phyloP scores from a whole-genome alignment of 1,140 invertebrate genomes.

The Drosophila tani region DNA sequence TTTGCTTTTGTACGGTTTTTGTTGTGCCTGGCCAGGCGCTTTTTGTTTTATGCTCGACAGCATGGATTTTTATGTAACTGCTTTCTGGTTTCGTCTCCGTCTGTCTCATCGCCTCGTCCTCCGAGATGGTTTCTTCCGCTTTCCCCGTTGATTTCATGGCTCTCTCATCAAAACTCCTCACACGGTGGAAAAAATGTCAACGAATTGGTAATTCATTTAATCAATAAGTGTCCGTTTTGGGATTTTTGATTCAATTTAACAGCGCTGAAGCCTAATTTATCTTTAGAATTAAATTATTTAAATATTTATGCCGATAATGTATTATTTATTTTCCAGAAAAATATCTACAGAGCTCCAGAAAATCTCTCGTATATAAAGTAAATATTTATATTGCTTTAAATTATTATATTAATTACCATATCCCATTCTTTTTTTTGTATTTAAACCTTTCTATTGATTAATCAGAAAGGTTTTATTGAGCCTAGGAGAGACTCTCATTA shows the following conservation, averaged over 20 bases:
- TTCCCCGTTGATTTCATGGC: constrained; percentile 77
- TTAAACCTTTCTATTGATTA: background rate
- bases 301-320: background rate
- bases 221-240: background rate
- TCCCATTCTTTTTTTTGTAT: no score
- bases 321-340: background rate
- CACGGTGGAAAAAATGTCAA: background rate
- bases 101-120: constrained; percentile 36
- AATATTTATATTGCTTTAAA: background rate
- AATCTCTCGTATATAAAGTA: background rate
- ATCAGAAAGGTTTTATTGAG: background rate
- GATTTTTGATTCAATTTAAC: background rate
- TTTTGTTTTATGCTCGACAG: constrained; percentile 81
- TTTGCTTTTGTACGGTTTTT: constrained; percentile 53
- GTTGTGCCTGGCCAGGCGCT: constrained; percentile 71
- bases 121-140: constrained; percentile 48
- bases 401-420: no score
- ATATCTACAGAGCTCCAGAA: background rate
- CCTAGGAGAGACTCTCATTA: background rate
- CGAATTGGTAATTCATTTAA: background rate
- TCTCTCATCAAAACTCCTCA: constrained; percentile 19
- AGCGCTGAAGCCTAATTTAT: no score
- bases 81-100: constrained; percentile 73
- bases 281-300: background rate
- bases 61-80: constrained; percentile 82